These are phyloP conservation scores for Anniella stebbinsi DNA, from an alignment of 2,797 vertebrate genomes.

Conservation along the genomic window DNA sequence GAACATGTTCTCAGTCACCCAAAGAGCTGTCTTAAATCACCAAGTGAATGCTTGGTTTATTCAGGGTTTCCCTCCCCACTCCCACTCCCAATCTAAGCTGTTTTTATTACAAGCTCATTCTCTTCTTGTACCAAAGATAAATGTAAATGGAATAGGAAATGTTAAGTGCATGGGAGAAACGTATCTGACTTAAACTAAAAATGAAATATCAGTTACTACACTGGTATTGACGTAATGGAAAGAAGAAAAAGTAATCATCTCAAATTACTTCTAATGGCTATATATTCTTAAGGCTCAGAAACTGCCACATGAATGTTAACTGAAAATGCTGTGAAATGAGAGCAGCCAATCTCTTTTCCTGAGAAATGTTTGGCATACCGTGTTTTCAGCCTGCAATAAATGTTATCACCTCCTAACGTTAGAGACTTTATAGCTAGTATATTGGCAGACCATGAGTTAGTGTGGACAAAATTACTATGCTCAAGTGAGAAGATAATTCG, in stretches of 20 bases:
- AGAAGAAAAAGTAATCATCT: constrained; percentile 36
- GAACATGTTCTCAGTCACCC: not conserved
- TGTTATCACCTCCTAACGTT: constrained; percentile 33
- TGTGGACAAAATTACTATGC: not conserved
- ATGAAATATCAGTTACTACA: constrained; percentile 23
- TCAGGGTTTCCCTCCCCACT: not conserved
- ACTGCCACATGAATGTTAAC: constrained; percentile 14
- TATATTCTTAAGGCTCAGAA: constrained; percentile 34
- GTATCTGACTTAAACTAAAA: constrained; percentile 2
- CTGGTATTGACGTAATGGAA: constrained; percentile 12
- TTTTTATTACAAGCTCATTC: not conserved
- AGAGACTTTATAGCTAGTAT: constrained; percentile 1
- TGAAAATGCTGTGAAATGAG: not conserved
- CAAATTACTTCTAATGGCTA: constrained; percentile 29
- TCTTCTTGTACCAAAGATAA: constrained; percentile 9
- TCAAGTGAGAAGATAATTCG: constrained; percentile 19
- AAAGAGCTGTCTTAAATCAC: constrained; percentile 19
- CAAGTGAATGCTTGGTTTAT: not conserved
- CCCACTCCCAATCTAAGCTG: not conserved
- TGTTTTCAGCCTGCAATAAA: constrained; percentile 5
- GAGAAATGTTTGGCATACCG: constrained; percentile 13
- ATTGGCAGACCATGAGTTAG: not conserved
- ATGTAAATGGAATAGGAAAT: constrained; percentile 28
- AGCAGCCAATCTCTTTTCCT: not conserved
- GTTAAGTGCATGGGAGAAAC: constrained; percentile 4